These are phyloP conservation scores for Pantala flavescens DNA, from an alignment of 1,140 invertebrate genomes.

Conservation along the genomic window DNA sequence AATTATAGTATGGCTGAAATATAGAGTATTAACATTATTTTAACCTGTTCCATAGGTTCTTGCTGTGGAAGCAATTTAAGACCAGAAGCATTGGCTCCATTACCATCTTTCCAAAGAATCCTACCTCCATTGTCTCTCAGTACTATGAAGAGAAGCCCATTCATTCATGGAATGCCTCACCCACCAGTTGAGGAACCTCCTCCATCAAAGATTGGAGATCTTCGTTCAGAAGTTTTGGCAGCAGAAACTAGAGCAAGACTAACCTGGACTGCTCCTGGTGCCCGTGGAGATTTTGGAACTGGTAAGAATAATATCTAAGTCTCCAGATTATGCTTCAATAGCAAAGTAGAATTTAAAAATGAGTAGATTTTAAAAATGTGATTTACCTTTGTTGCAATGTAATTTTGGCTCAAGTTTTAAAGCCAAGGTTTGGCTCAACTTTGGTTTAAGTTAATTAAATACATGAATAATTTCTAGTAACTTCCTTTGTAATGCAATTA, in stretches of 20 bases:
- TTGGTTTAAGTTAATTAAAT: too few species aligned
- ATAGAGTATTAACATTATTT: not conserved
- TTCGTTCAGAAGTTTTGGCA: conserved; percentile 32
- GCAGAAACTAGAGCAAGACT: conserved; percentile 33
- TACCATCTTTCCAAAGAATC: conserved; percentile 38
- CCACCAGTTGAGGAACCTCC: conserved; percentile 9
- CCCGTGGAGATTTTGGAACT: conserved; percentile 31
- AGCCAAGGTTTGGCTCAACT: too few species aligned
- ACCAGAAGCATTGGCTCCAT: conserved; percentile 32
- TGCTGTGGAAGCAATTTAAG: conserved; percentile 40
- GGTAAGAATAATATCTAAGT: conserved; percentile 14
- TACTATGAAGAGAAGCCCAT: not conserved
- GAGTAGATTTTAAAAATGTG: too few species aligned
- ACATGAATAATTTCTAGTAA: too few species aligned
- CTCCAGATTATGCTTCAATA: not conserved
- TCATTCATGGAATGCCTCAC: not conserved
- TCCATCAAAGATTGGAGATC: conserved; percentile 33
- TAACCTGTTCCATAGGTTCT: not conserved
- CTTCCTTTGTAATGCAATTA: too few species aligned
- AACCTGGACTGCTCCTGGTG: conserved; percentile 43
- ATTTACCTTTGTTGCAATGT: too few species aligned
- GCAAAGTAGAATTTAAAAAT: too few species aligned
- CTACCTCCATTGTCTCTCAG: conserved; percentile 35
- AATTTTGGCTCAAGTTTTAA: too few species aligned
- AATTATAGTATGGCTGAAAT: not conserved